Evolutionary conservation across 2,797 vertebrate species (phyloP), one percentile per base, ranked within the genome.

Genomic region (Odontamblyopus rebecca): DNA sequence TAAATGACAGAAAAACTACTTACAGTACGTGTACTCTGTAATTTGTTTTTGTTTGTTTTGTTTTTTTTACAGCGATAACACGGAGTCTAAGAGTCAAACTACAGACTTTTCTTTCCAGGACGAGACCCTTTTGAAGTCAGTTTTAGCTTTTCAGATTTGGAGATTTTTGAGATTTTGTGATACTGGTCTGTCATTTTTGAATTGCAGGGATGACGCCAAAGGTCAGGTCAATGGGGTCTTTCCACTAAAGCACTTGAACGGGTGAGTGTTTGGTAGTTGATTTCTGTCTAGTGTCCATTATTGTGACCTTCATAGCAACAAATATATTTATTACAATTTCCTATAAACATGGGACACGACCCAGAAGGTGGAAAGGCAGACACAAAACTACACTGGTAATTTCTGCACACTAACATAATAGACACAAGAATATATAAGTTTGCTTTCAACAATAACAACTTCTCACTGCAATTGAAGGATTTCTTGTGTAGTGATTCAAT

Each of bases 301-400:
- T 44, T 19, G 2, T 6, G 15, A 8, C 8, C 6, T 51, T 67
- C 8, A 48, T 26, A 51, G 18, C 1, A 18, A 48, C 48, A 6
- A 29, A 19, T 4, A 51, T 13, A 9, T 35, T 35, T 27, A 27
- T 5, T 27, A 48, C 9, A n/a, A 65, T 23, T 69, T 26, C 27
- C 63, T 63, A 80, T 85, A 53, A 74, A 70, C 26, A 0, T 41
- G 56, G 72, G 51, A 5, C 62, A 77, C 50, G 84, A 86, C 67
- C 84, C 82, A 68, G 82, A 77, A 54, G 84, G 82, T 32, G n/a
- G 54, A 18, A 60, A 72, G 8, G 41, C 11, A 44, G 23, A 19
- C 19, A 72, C 23, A 44, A 61, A 11, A 38, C 6, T 19, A 41
- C n/a, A 26, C 23, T 1, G 11, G 85, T 84, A 73, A 61, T 68